These are phyloP conservation scores for Urocitellus parryii DNA, from an alignment of 2,113 vertebrate species.

Conservation along the genomic window DNA sequence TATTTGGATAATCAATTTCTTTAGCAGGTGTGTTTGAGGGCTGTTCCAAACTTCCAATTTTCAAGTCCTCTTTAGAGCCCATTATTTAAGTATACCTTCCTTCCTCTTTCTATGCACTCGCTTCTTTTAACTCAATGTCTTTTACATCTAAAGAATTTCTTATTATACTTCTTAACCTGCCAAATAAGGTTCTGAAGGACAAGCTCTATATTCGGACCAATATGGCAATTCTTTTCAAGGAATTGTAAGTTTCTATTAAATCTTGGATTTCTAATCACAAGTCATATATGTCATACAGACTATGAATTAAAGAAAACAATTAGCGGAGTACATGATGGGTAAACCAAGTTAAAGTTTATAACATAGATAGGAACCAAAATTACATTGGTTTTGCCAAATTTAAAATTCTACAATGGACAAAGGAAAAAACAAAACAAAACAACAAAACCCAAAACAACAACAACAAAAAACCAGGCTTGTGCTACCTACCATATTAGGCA, in stretches of 20 bases:
- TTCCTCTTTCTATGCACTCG: conserved; percentile 36
- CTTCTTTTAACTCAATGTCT: neutral
- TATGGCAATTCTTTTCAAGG: conserved; percentile 70
- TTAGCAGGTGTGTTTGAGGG: neutral
- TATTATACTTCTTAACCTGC: neutral
- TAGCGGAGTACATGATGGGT: conserved; percentile 75
- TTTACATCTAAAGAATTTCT: conserved; percentile 37
- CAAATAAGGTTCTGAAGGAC: neutral
- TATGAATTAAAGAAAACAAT: conserved; percentile 80
- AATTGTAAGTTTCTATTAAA: conserved; percentile 74
- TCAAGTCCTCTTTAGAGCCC: neutral
- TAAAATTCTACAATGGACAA: conserved; percentile 41
- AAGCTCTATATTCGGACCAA: conserved; percentile 81
- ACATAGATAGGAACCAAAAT: conserved; percentile 64
- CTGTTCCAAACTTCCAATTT: conserved; percentile 36
- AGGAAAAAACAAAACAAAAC: neutral
- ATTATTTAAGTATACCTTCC: neutral
- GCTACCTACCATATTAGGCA: conserved; percentile 63
- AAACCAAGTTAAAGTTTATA: conserved; percentile 72
- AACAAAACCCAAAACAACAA: neutral
- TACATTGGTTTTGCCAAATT: conserved; percentile 66
- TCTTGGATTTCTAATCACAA: conserved; percentile 76
- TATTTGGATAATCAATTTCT: conserved; percentile 34
- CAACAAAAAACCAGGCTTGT: conserved; percentile 11
- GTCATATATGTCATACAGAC: conserved; percentile 63